Conservation (phyloP, 2,888 invertebrate genomes). For the Apoda limacodes region DNA sequence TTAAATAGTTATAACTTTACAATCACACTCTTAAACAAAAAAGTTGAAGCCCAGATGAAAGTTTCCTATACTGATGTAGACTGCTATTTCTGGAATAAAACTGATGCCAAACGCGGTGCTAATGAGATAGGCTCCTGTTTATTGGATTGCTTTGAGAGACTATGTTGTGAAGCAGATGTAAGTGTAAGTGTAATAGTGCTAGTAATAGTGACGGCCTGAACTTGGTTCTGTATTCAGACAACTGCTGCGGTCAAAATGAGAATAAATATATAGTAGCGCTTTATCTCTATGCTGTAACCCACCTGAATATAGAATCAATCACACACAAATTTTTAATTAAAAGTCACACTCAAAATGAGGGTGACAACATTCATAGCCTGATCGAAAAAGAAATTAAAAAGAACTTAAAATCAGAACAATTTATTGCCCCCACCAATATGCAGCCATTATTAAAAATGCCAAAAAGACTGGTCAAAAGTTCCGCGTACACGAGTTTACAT, state of each 20-base stretch:
- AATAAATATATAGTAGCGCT: constrained; percentile 17
- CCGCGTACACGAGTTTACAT: constrained; percentile 10
- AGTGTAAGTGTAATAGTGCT: too few relatives aligned
- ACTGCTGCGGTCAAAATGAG: constrained; percentile 19
- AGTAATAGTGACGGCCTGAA: constrained; percentile 11
- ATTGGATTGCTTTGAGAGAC: constrained; percentile 10
- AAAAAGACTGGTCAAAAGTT: constrained; percentile 8
- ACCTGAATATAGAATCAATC: constrained; percentile 15
- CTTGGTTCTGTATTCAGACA: constrained; percentile 17
- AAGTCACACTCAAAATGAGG: constrained; percentile 19
- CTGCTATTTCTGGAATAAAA: constrained; percentile 22
- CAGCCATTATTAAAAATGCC: too few relatives aligned
- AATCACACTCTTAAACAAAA: constrained; percentile 11
- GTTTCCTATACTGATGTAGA: constrained; percentile 15
- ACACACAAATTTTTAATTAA: constrained; percentile 18
- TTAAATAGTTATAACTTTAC: constrained; percentile 18
- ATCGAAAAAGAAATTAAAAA: constrained; percentile 18
- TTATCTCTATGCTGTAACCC: constrained; percentile 14
- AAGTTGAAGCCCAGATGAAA: constrained; percentile 9
- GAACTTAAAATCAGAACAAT: constrained; percentile 22
- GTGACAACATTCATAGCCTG: constrained; percentile 25
- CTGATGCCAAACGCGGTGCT: constrained; percentile 19
- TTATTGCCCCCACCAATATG: constrained; percentile 18
- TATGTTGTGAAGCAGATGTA: too few relatives aligned
- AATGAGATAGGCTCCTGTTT: constrained; percentile 20